Base-by-base conservation (phyloP, 1,140 invertebrate genomes). In the Saccostrea cuccullata region DNA sequence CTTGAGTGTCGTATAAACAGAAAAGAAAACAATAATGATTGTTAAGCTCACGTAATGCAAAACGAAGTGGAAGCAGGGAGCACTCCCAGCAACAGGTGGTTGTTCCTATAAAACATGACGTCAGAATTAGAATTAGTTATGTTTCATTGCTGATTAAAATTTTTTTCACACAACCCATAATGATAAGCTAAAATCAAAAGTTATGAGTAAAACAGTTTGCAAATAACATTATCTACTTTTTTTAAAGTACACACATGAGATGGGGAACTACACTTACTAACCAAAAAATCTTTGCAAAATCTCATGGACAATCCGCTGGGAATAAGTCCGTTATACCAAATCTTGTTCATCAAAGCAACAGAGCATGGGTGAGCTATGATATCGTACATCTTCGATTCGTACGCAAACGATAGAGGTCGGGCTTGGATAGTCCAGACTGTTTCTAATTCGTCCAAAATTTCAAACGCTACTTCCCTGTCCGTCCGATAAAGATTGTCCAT, bases 381-480 rank as follows among this genome's bases (percentile, higher is more conserved):
- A 23, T 67, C 60, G 23, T 67, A 67, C 60, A 67, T 67, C 23
- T 67, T 20, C 8, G 23, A 67, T 67, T 67, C 60, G 20, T 67
- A 67, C 1, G 60, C 60, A 67, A 67, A 67, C 17, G 60, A 20
- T n/a, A 67, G 6, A 23, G 60, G 60, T 67, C 8, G 5, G 20
- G 60, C 60, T 67, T 67, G 60, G 60, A 67, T 67, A n/a, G 20
- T 67, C 60, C 60, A 67, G 13, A 67, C 60, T 67, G 60, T 67
- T 8, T 67, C 60, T 23, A 67, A 67, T n/a, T 6, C 23, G 23
- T 67, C 60, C 60, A 67, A n/a, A 8, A 67, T 67, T 9, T 67
- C 3, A 67, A 67, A 67, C n/a, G 60, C 15, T 5, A 67, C 15
- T 5, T 67, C 23, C 17, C 23, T 17, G 23, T 67, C 60, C 2